Conservation (phyloP, 2,113 vertebrate species). For the Fukomys damarensis region DNA sequence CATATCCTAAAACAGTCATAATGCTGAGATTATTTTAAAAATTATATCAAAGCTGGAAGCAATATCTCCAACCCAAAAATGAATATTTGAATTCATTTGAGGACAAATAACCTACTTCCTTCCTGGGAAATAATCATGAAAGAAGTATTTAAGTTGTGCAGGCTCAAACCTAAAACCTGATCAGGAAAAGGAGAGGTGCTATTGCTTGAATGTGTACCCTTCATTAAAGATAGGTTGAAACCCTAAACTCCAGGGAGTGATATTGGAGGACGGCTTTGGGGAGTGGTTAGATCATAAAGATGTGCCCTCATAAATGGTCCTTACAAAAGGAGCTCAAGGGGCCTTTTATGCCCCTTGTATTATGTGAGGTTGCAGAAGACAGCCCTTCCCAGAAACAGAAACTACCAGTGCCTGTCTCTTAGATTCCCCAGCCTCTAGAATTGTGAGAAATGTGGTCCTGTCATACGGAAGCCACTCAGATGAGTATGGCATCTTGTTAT, state of each 20-base stretch:
- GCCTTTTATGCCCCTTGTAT: not conserved
- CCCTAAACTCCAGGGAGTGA: not conserved
- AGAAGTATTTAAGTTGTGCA: not conserved
- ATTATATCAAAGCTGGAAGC: not conserved
- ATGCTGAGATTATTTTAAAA: not conserved
- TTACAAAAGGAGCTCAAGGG: not conserved
- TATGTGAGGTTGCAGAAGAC: not conserved
- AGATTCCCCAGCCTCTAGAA: not conserved
- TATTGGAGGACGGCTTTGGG: not conserved
- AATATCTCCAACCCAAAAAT: not conserved
- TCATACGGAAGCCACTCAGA: not conserved
- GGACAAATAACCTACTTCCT: not conserved
- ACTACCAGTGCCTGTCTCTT: not conserved
- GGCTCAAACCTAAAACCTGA: not conserved
- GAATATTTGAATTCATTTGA: not conserved
- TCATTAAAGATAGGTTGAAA: not conserved
- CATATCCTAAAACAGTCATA: not conserved
- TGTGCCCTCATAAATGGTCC: no score
- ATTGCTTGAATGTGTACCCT: not conserved
- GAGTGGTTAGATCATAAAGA: not conserved
- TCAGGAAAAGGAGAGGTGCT: not conserved
- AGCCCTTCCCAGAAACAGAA: not conserved
- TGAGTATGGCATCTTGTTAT: not conserved
- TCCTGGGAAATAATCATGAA: not conserved
- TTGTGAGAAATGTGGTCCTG: not conserved